Percentiles rank a stretch among this genome's conserved stretches.
Evolutionary conservation across 1,140 invertebrate species (phyloP).

Genomic region (Cotesia chilonis): DNA sequence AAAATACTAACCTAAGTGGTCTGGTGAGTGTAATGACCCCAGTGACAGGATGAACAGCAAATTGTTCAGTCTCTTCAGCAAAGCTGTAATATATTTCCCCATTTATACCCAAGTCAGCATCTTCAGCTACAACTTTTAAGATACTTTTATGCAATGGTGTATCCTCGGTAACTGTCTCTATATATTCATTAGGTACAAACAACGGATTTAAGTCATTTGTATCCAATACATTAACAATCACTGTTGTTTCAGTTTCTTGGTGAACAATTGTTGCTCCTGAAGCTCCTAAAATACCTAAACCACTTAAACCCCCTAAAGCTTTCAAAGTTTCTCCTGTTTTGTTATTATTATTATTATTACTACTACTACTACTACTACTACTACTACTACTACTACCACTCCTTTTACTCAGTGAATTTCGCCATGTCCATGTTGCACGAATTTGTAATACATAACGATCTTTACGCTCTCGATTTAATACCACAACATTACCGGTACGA

Average conservation of each 20-base stretch:
- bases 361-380: conserved; percentile 29
- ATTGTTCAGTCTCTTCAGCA: conserved; percentile 80
- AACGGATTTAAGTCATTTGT: conserved; percentile 92
- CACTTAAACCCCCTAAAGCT: no score
- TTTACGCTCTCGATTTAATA: conserved; percentile 89
- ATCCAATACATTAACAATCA: conserved; percentile 85
- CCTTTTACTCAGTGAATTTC: conserved; percentile 68
- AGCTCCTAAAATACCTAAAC: no score
- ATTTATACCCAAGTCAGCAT: conserved; percentile 93
- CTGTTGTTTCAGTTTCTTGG: conserved; percentile 76
- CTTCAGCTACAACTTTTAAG: conserved; percentile 83
- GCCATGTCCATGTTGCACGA: conserved; percentile 74
- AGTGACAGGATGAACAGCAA: conserved; percentile 91
- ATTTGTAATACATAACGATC: conserved; percentile 85
- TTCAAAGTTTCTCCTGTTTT: no score
- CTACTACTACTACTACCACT: no score
- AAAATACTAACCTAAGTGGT: conserved; percentile 69
- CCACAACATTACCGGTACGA: conserved; percentile 82
- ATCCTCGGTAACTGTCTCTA: conserved; percentile 88
- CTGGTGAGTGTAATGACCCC: conserved; percentile 88
- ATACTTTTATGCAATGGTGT: conserved; percentile 83
- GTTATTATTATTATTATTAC: conserved; percentile 47
- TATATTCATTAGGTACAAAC: conserved; percentile 88
- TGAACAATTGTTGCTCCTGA: conserved; percentile 45
- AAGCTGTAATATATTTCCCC: conserved; percentile 97